Evolutionary conservation across 2,113 vertebrate genomes (phyloP), one percentile per base, ranked within the genome.

Genomic region (Neotragus pygmaeus): DNA sequence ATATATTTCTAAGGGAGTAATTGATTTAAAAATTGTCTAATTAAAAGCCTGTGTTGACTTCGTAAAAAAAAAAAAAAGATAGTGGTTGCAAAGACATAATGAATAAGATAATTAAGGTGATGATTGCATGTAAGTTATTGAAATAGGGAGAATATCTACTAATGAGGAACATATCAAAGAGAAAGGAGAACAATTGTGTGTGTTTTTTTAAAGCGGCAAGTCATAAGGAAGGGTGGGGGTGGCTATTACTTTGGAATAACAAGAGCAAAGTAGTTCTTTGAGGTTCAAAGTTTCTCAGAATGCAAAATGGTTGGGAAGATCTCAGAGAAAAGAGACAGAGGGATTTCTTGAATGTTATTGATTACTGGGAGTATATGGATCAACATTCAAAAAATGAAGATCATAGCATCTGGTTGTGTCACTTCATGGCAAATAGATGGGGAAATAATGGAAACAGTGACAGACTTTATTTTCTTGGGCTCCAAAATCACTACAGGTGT

Each of bases 71-170:
- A 19, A 75, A 82, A 9, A 45, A 89, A 28, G 28, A 55, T 43
- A 64, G 33, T 33, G 89, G 4, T 36, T 77, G 11, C 75, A 45
- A 84, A 95, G 43, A 78, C 7, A 80, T 93, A 95, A 75, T 81
- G 17, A 3, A 53, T 7, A 12, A 75, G 33, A 33, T 39, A 49
- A 85, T n/a, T 81, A 84, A 53, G 14, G 23, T 6, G 15, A 93
- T 82, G 27, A 27, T 25, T 73, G 80, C 64, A 55, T 25, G 19
- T 5, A 80, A 17, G 16, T 3, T 70, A 27, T 39, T 47, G 39
- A 17, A 55, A 23, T 19, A 51, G 14, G 23, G 7, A 92, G 27
- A 77, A 36, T 62, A 1, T 57, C 88, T 25, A 58, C 53, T 60
- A 83, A 36, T 43, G 28, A 64, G 28, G 14, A 85, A 66, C 28